A percentile compares a stretch with the other conserved stretches of the same genome.
These are phyloP conservation scores for Listrodromus nycthemerus DNA, from an alignment of 2,888 invertebrate species.

Conservation along the genomic window DNA sequence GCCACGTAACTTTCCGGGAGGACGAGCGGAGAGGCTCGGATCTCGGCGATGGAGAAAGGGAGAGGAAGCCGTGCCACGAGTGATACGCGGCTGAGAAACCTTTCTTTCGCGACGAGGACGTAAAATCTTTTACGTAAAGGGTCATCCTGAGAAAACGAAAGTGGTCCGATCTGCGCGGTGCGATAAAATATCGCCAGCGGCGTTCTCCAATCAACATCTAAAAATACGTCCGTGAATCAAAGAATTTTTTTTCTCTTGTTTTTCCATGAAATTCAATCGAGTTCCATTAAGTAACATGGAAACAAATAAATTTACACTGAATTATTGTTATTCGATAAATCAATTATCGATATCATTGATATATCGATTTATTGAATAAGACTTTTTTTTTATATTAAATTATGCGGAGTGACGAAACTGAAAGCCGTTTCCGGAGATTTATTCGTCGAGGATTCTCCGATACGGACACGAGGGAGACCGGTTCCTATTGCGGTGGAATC, in stretches of 20 bases:
- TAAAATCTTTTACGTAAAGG: slow-evolving; percentile 58
- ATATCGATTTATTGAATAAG: too few relatives aligned
- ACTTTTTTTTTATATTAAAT: not conserved
- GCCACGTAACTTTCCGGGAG: slow-evolving; percentile 70
- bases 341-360: not conserved
- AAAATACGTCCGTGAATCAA: not conserved
- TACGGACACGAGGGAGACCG: too few relatives aligned
- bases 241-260: not conserved
- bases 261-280: not conserved
- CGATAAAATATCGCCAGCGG: slow-evolving; percentile 24
- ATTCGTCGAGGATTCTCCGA: too few relatives aligned
- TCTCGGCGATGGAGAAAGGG: slow-evolving; percentile 18
- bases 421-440: not conserved
- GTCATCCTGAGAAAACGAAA: slow-evolving; percentile 65
- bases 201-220: not conserved
- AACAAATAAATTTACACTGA: not conserved
- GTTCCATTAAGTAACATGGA: not conserved
- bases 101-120: slow-evolving; percentile 26
- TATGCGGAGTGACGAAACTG: not conserved
- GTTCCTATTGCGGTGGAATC: too few relatives aligned
- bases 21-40: slow-evolving; percentile 56
- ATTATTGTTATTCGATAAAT: not conserved
- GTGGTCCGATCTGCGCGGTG: slow-evolving; percentile 39
- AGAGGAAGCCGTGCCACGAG: slow-evolving; percentile 47
- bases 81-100: slow-evolving; percentile 30